Conservation (phyloP, 1,140 invertebrate species). For the Melanaphis sacchari region DNA sequence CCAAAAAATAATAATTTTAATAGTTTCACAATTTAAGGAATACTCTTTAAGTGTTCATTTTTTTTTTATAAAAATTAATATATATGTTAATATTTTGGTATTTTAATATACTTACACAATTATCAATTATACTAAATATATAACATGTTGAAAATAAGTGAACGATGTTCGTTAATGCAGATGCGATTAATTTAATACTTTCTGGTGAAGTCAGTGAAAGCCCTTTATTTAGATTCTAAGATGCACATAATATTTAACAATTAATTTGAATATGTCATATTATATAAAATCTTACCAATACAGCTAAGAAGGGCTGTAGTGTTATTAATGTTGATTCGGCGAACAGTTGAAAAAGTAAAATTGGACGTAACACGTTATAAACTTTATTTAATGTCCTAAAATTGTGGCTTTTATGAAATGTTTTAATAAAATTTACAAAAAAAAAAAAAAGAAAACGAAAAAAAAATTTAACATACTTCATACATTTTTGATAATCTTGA, state of each 20-base stretch:
- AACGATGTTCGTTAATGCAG: not conserved
- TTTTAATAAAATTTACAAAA: not conserved
- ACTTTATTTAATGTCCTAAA: not conserved
- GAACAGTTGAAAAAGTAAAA: not conserved
- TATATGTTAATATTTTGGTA: not conserved
- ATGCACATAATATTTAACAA: not conserved
- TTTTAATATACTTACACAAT: not conserved
- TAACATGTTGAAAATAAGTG: slow-evolving; percentile 2
- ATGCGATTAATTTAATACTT: not conserved
- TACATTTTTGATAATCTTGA: slow-evolving; percentile 14
- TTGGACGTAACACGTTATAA: not conserved
- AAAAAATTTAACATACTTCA: not conserved
- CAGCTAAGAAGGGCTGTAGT: not conserved
- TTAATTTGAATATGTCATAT: not conserved
- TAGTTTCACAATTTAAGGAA: too few relatives aligned
- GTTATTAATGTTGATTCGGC: not conserved
- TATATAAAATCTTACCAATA: not conserved
- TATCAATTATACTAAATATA: not conserved
- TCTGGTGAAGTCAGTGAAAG: not conserved
- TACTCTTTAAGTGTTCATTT: too few relatives aligned
- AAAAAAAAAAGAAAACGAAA: not conserved
- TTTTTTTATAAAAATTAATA: too few relatives aligned
- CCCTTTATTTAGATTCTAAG: not conserved
- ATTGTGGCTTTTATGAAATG: not conserved
- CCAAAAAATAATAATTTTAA: too few relatives aligned